Evolutionary conservation across 53 echinoderm and acorn worm genomes (phyloP).

Genomic region (Zoroaster sp.): DNA sequence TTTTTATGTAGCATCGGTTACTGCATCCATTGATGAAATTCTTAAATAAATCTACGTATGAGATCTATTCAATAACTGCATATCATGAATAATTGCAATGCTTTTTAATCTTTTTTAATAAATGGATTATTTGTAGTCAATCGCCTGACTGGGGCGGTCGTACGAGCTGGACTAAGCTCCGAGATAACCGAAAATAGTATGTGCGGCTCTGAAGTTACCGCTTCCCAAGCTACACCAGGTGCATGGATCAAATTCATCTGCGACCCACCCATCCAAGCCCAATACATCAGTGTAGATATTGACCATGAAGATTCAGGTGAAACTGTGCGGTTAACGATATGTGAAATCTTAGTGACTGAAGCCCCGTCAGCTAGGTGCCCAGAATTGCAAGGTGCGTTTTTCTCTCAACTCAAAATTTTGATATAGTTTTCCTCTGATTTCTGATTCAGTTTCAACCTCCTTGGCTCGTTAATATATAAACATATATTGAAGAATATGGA

Average conservation of each 20-base stretch:
- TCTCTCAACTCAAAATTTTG: no score
- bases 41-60: no score
- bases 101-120: background rate
- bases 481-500: background rate
- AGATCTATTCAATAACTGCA: no score
- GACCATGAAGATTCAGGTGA: background rate
- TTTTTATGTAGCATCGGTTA: no score
- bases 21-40: no score
- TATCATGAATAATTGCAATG: no score
- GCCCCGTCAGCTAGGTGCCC: background rate
- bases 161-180: background rate
- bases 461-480: background rate
- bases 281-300: conserved; percentile 26
- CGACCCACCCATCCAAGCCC: conserved; percentile 1
- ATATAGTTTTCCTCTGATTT: background rate
- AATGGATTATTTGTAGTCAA: background rate
- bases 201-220: conserved; percentile 12
- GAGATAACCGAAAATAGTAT: background rate
- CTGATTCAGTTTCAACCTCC: background rate
- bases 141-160: background rate
- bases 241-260: background rate
- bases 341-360: background rate
- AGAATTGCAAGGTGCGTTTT: background rate
- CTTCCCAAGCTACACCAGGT: background rate
- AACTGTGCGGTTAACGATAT: background rate